Percentiles rank a stretch among this genome's conserved stretches.
Conservation (phyloP, 2,113 vertebrate genomes). For the Equus przewalskii region DNA sequence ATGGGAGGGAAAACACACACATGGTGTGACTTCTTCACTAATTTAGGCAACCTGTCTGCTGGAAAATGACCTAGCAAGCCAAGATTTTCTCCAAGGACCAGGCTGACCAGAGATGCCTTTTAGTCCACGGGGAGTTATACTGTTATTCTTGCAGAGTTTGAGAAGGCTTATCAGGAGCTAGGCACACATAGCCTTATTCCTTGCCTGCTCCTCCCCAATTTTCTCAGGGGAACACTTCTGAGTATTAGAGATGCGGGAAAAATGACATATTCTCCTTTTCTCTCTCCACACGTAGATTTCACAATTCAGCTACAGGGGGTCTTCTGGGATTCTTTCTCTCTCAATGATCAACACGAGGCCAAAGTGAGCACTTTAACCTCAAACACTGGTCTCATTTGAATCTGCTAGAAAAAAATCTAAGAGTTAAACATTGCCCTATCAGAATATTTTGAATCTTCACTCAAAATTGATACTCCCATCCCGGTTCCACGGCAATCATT, state of each 20-base stretch:
- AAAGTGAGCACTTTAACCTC: neutral
- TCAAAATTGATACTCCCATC: neutral
- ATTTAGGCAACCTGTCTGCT: slow-evolving; percentile 6
- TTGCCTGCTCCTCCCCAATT: neutral
- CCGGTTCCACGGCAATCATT: neutral
- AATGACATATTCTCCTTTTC: neutral
- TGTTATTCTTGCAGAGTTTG: slow-evolving; percentile 38
- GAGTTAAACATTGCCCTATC: neutral
- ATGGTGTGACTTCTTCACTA: neutral
- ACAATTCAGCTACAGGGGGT: slow-evolving; percentile 50
- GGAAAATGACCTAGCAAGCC: neutral
- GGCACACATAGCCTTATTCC: neutral
- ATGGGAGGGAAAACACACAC: neutral
- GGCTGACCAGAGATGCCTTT: slow-evolving; percentile 29
- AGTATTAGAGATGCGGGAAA: neutral
- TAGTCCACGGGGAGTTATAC: neutral
- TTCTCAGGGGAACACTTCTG: slow-evolving; percentile 50
- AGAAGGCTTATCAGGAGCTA: slow-evolving; percentile 1
- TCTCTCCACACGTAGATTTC: slow-evolving; percentile 29
- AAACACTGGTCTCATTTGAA: slow-evolving; percentile 33
- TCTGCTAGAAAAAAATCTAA: slow-evolving; percentile 25
- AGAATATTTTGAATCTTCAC: slow-evolving; percentile 45
- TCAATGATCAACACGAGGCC: slow-evolving; percentile 7
- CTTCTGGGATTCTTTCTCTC: slow-evolving; percentile 12
- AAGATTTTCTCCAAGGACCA: neutral